These are phyloP conservation scores for Macroglossus sobrinus DNA, from an alignment of 2,113 vertebrate genomes.

Conservation along the genomic window DNA sequence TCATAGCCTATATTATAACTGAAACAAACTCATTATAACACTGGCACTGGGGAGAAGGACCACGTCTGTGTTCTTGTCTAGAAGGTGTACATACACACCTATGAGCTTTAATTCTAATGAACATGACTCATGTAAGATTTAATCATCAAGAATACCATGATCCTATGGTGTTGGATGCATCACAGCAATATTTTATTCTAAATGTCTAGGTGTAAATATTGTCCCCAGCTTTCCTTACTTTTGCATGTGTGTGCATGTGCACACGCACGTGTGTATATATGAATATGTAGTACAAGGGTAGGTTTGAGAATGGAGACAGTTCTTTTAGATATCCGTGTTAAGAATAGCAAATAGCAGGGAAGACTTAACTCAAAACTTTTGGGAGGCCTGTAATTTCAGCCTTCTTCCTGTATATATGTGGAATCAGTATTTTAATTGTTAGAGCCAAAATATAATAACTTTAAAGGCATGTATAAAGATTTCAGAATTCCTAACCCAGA, in stretches of 20 bases:
- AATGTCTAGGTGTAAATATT: background rate
- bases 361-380: background rate
- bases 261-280: fast-evolving
- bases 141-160: background rate
- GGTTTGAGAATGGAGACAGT: background rate
- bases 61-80: background rate
- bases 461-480: background rate
- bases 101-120: background rate
- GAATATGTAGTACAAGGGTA: background rate
- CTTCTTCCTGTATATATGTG: background rate
- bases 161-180: background rate
- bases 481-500: background rate
- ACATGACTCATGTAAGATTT: background rate
- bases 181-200: background rate
- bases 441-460: background rate
- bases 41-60: background rate
- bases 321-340: background rate
- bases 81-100: background rate
- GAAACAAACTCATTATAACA: background rate
- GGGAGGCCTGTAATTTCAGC: background rate
- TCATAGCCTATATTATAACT: background rate
- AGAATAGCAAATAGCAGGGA: background rate
- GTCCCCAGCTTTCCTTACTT: background rate
- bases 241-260: background rate
- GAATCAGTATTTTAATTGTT: background rate